phyloP scores from a whole-genome alignment of 2,888 invertebrate genomes.

The Hartigia nigra region DNA sequence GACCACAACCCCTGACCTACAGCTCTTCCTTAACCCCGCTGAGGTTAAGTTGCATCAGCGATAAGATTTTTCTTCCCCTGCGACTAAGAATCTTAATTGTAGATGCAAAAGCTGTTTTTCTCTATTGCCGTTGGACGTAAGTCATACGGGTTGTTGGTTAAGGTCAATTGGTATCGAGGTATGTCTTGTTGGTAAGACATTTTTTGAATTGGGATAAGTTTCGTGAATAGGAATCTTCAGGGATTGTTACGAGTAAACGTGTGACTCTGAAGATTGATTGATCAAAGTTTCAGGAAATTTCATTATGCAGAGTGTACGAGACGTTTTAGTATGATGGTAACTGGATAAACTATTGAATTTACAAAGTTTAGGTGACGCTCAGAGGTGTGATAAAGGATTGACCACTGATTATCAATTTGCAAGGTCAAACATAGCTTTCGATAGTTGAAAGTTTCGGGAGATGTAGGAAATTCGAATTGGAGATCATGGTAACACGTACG shows the following conservation, averaged over 20 bases:
- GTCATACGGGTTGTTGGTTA: background rate
- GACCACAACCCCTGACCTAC: background rate
- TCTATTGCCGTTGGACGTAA: background rate
- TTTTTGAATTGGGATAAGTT: background rate
- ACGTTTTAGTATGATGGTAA: background rate
- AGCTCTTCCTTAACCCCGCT: background rate
- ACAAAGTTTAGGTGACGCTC: background rate
- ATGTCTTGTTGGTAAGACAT: background rate
- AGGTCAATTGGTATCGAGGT: background rate
- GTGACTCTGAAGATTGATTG: background rate
- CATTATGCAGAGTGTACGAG: background rate
- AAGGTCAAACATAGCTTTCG: background rate
- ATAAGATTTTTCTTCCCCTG: background rate
- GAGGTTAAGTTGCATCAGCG: background rate
- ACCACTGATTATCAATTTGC: background rate
- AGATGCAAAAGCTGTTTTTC: background rate
- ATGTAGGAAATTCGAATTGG: background rate
- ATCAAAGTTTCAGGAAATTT: background rate
- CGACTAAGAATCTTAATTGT: background rate
- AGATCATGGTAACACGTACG: background rate
- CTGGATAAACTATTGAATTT: background rate
- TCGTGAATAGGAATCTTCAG: too few species aligned
- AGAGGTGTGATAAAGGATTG: too few species aligned
- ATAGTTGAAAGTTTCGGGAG: background rate
- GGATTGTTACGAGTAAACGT: too few species aligned